phyloP scores from a whole-genome alignment of 2,888 invertebrate genomes.

The Leptopilina drosophilae region DNA sequence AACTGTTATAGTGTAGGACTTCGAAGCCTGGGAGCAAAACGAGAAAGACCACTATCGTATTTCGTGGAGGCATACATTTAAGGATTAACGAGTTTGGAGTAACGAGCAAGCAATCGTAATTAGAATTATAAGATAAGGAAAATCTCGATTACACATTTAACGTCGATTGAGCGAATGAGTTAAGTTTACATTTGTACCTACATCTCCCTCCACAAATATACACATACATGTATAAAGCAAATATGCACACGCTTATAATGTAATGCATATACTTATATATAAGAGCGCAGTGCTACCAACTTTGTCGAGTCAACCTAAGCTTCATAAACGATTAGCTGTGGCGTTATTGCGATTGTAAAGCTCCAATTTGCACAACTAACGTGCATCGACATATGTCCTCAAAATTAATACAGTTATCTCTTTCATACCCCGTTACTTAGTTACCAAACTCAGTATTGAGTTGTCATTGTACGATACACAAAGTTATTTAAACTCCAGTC shows the following conservation, averaged over 20 bases:
- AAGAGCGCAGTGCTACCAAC: not conserved
- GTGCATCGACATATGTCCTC: conserved; percentile 26
- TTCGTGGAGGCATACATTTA: conserved; percentile 24
- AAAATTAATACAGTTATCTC: conserved; percentile 32
- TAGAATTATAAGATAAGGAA: conserved; percentile 37
- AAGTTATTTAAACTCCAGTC: not conserved
- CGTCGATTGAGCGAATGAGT: conserved; percentile 30
- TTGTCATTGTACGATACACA: not conserved
- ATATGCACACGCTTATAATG: conserved; percentile 1
- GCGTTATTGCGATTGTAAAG: conserved; percentile 35
- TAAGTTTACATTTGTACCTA: not conserved
- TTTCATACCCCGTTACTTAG: not conserved
- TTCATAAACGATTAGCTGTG: conserved; percentile 24
- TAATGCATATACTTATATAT: too few species aligned
- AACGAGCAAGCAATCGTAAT: conserved; percentile 32
- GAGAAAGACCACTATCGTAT: conserved; percentile 6
- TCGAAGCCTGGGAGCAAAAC: not conserved
- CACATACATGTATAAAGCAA: not conserved
- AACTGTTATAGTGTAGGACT: not conserved
- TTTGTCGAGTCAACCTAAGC: conserved; percentile 27
- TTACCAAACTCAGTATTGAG: not conserved
- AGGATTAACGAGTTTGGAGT: conserved; percentile 26
- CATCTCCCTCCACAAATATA: not conserved
- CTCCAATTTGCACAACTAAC: conserved; percentile 27
- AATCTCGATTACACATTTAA: conserved; percentile 13